A percentile compares a stretch with the other conserved stretches of the same genome.
Conservation (phyloP, 2,888 invertebrate species). For the Mimachlamys varia region DNA sequence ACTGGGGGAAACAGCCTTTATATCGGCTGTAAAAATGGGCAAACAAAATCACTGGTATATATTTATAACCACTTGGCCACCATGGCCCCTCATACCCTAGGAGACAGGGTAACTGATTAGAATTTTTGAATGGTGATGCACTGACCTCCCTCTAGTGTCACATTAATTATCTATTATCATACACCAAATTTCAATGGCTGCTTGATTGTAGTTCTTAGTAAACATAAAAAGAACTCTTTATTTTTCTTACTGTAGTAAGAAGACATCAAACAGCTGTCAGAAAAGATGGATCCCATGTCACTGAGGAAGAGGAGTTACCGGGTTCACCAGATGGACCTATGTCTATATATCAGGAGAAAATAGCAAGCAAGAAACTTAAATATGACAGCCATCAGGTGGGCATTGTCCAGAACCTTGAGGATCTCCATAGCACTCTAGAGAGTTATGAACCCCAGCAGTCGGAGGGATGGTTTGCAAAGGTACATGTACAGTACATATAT, state of each 20-base stretch:
- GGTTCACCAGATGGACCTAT: conserved; percentile 60
- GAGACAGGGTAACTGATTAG: too few relatives aligned
- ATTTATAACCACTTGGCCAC: too few relatives aligned
- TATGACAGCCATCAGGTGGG: conserved; percentile 89
- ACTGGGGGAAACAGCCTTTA: too few relatives aligned
- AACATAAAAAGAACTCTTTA: too few relatives aligned
- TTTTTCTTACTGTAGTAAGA: not conserved
- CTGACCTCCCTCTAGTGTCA: too few relatives aligned
- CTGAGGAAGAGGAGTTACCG: not conserved
- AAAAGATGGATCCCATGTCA: not conserved
- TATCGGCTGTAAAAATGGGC: too few relatives aligned
- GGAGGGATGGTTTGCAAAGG: conserved; percentile 39
- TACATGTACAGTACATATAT: not conserved
- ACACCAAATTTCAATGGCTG: too few relatives aligned
- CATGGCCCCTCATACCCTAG: too few relatives aligned
- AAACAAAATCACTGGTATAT: too few relatives aligned
- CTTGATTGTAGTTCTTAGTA: too few relatives aligned
- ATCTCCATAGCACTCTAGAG: conserved; percentile 86
- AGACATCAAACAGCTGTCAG: not conserved
- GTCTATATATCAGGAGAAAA: conserved; percentile 82
- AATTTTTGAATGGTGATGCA: too few relatives aligned
- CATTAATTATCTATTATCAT: too few relatives aligned
- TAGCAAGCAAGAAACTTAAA: conserved; percentile 82
- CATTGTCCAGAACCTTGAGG: conserved; percentile 88
- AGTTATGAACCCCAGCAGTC: conserved; percentile 83